Conservation (phyloP, 64 coral and sea anemone genomes). For the Pocillopora verrucosa region DNA sequence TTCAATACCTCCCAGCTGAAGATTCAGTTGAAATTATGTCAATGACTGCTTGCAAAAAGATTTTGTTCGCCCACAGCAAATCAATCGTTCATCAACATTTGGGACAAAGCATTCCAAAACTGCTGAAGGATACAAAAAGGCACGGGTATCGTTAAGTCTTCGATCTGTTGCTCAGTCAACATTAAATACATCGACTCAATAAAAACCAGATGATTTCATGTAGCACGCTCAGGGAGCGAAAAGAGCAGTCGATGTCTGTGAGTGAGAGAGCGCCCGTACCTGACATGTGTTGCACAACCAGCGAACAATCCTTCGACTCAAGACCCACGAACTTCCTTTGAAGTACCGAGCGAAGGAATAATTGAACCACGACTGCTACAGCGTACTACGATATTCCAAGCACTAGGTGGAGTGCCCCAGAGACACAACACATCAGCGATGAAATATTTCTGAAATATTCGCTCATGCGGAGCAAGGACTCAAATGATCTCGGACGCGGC, state of each 20-base stretch:
- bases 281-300: not conserved
- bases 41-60: not conserved
- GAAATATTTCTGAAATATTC: conserved; percentile 64
- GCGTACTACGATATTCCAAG: conserved; percentile 25
- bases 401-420: conserved; percentile 47
- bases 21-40: not conserved
- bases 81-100: conserved; percentile 1
- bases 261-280: not conserved
- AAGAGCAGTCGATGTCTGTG: conserved; percentile 20
- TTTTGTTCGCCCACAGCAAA: not conserved
- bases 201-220: conserved; percentile 14
- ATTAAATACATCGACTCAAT: not conserved
- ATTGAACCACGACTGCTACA: not conserved
- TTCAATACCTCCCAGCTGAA: conserved; percentile 19
- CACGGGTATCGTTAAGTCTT: conserved; percentile 10
- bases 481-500: conserved; percentile 31
- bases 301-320: not conserved
- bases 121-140: conserved; percentile 11
- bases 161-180: conserved; percentile 5
- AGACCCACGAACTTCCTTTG: not conserved
- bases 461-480: conserved; percentile 49
- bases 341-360: not conserved
- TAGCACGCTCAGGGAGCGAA: not conserved
- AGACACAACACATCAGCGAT: conserved; percentile 43
- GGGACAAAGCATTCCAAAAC: conserved; percentile 16